phyloP scores from a whole-genome alignment of 1,140 invertebrate genomes.

The Nasonia vitripennis region DNA sequence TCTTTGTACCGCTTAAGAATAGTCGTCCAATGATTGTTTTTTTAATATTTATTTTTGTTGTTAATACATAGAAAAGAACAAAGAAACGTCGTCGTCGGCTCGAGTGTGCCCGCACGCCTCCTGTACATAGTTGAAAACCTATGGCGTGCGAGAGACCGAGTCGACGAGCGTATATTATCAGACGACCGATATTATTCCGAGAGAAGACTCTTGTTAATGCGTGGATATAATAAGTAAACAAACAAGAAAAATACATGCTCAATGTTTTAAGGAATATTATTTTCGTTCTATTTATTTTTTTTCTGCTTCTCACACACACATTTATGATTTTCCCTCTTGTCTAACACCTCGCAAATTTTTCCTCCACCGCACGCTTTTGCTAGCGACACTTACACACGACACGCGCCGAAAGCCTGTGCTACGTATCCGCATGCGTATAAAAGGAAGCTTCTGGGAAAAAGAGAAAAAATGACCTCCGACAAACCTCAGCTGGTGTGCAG shows the following conservation, averaged over 20 bases:
- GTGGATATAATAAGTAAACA: constrained; percentile 29
- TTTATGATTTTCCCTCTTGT: constrained; percentile 47
- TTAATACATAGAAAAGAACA: constrained; percentile 12
- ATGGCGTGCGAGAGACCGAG: background rate
- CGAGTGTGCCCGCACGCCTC: background rate
- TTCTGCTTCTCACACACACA: constrained; percentile 24
- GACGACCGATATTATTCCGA: constrained; percentile 9
- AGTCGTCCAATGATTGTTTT: constrained; percentile 50
- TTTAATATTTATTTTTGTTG: constrained; percentile 53
- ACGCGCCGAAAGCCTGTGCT: background rate
- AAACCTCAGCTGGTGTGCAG: background rate
- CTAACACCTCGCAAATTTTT: background rate
- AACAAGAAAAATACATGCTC: constrained; percentile 35
- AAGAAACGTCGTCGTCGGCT: background rate
- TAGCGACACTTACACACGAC: background rate
- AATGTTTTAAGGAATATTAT: constrained; percentile 51
- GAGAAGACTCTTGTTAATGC: constrained; percentile 48
- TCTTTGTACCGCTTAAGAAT: constrained; percentile 27
- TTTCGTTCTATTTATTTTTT: constrained; percentile 45
- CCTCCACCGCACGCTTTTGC: background rate
- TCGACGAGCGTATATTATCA: background rate
- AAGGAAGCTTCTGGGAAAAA: background rate
- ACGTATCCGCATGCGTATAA: too few relatives aligned
- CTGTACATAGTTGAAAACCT: background rate
- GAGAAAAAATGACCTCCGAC: background rate